A percentile compares a stretch with the other conserved stretches of the same genome.
Evolutionary conservation across 2,797 vertebrate genomes (phyloP).

Genomic region (Heterohyrax brucei): DNA sequence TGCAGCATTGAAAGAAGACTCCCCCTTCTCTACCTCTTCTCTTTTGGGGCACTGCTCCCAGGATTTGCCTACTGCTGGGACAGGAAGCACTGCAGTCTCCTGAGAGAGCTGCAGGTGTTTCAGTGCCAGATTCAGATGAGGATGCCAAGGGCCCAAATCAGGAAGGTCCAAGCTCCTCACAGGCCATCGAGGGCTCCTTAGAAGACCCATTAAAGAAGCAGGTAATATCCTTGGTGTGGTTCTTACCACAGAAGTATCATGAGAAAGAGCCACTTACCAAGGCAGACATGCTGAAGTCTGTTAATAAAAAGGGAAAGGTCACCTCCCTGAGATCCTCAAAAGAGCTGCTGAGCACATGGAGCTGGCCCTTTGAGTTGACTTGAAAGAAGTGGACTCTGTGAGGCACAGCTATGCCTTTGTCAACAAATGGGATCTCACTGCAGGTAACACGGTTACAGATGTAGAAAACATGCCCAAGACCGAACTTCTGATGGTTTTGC

Average conservation of each 20-base stretch:
- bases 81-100: neutral
- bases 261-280: conserved; percentile 71
- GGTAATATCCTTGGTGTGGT: conserved; percentile 66
- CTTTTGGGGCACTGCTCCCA: neutral
- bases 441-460: neutral
- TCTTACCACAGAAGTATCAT: conserved; percentile 74
- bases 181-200: neutral
- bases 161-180: neutral
- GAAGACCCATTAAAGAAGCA: conserved; percentile 63
- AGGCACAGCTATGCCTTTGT: conserved; percentile 74
- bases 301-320: conserved; percentile 37
- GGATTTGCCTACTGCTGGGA: neutral
- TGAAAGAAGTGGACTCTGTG: conserved; percentile 82
- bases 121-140: neutral
- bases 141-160: neutral
- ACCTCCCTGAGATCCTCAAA: conserved; percentile 75
- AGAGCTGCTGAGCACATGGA: conserved; percentile 79
- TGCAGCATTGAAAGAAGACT: neutral
- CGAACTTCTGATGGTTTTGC: conserved; percentile 76
- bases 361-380: conserved; percentile 76
- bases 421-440: conserved; percentile 64
- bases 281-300: conserved; percentile 73
- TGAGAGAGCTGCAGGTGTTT: neutral
- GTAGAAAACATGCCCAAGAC: conserved; percentile 68
- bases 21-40: neutral